phyloP scores from a whole-genome alignment of 2,113 vertebrate species.

The Prolemur simus region DNA sequence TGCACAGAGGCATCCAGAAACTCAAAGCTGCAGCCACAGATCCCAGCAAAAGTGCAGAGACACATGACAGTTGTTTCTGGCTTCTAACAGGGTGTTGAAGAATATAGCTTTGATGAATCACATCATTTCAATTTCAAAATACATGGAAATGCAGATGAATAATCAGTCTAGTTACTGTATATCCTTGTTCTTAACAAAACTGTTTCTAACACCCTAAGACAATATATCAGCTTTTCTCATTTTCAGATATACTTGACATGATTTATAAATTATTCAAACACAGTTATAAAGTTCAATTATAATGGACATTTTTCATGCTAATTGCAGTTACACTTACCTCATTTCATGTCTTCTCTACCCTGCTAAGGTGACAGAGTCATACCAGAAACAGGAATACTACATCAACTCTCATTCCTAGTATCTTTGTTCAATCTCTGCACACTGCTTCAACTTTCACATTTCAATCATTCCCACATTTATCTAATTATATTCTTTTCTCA shows the following conservation, averaged over 20 bases:
- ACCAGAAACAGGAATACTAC: background rate
- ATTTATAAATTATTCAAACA: slow-evolving; percentile 20
- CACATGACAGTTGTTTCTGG: background rate
- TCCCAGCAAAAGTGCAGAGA: background rate
- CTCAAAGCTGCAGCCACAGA: background rate
- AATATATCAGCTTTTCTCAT: background rate
- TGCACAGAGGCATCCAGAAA: background rate
- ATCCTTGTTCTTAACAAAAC: background rate
- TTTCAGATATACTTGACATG: background rate
- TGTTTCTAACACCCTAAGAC: background rate
- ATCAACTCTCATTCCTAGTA: background rate
- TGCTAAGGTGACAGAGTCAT: background rate
- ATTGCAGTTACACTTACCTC: background rate
- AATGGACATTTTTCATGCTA: background rate
- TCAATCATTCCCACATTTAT: background rate
- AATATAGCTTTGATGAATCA: background rate
- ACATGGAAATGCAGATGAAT: background rate
- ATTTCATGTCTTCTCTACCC: background rate
- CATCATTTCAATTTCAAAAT: background rate
- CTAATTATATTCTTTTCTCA: background rate
- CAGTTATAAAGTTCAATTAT: background rate
- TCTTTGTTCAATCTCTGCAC: background rate
- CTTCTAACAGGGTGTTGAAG: background rate
- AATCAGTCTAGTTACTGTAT: background rate
- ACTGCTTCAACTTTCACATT: background rate